A percentile compares a stretch with the other conserved stretches of the same genome.
These are phyloP conservation scores for Bombyx huttoni DNA, from an alignment of 2,888 invertebrate genomes.

Conservation along the genomic window DNA sequence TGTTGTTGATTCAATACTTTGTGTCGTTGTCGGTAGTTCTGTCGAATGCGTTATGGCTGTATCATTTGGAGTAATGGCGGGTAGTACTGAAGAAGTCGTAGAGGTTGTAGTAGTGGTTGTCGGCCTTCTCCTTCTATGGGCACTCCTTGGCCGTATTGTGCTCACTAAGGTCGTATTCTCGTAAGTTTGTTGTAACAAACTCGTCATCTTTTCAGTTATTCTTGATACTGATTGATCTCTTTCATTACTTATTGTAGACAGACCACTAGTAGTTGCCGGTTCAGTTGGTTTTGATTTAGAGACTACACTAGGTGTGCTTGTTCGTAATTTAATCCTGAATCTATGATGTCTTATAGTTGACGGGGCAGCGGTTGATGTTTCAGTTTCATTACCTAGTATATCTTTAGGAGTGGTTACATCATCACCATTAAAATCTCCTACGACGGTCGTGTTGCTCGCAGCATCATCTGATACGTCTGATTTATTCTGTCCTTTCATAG, in stretches of 20 bases:
- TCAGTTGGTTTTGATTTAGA: constrained; percentile 31
- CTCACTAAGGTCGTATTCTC: constrained; percentile 31
- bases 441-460: constrained; percentile 28
- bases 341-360: constrained; percentile 28
- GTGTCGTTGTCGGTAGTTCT: constrained; percentile 14
- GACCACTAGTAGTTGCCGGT: constrained; percentile 37
- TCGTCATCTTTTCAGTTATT: constrained; percentile 38
- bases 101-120: constrained; percentile 54
- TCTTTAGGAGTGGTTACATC: constrained; percentile 26
- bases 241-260: constrained; percentile 20
- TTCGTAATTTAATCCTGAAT: constrained; percentile 54
- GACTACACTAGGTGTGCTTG: constrained; percentile 49
- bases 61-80: constrained; percentile 12
- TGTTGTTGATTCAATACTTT: constrained; percentile 20
- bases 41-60: constrained; percentile 13
- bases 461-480: constrained; percentile 38
- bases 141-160: constrained; percentile 39
- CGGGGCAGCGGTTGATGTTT: constrained; percentile 19
- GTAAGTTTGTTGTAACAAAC: constrained; percentile 33
- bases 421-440: constrained; percentile 13
- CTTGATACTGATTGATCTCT: constrained; percentile 27
- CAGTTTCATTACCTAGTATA: constrained; percentile 29
- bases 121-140: constrained; percentile 46
- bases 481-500: constrained; percentile 61
- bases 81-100: constrained; percentile 29